Evolutionary conservation across 2,888 invertebrate genomes (phyloP), one percentile per base, ranked within the genome.

Genomic region (Entomobrya proxima): DNA sequence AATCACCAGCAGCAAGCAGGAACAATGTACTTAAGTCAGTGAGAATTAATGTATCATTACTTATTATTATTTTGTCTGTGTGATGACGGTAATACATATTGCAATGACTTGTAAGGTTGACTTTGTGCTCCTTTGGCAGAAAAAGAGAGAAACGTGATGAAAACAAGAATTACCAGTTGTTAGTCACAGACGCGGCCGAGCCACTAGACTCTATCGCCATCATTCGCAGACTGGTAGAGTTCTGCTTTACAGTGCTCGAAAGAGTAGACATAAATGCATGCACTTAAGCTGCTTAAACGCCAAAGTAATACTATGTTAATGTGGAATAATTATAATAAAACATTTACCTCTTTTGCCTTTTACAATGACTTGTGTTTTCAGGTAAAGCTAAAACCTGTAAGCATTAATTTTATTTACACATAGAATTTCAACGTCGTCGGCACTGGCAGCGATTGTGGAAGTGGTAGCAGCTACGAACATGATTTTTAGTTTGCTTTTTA

Each of bases 91-190:
- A 27, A 2, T 35, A 13, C 40, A 13, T 37, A 15, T 24, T 58
- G 27, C n/a, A n/a, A n/a, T n/a, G 37, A 27, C 35, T 61, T 61
- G 35, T 50, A 58, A 24, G 27, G 24, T 11, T 11, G n/a, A n/a
- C 2, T 18, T 24, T 75, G 50, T 64, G 64, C 76, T 77, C 83
- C 32, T 83, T 83, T 77, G 21, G 18, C 40, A 69, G 30, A 15
- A 52, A 79, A 18, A 40, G 77, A 75, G 21, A 79, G 67, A 67
- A 79, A 50, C 79, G 78, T 79, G 79, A 79, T 74, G 85, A 85
- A 85, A 85, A 85, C 85, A 74, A 85, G 85, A 61, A 85, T 74
- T 85, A 75, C 85, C 50, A 85, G 85, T 85, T 85, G 72, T 50
- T 67, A 37, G 72, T 80, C 47, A 40, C 35, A 80, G 40, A 27